Evolutionary conservation across 2,888 invertebrate species (phyloP).

Genomic region (Reticulitermes lucifugus): DNA sequence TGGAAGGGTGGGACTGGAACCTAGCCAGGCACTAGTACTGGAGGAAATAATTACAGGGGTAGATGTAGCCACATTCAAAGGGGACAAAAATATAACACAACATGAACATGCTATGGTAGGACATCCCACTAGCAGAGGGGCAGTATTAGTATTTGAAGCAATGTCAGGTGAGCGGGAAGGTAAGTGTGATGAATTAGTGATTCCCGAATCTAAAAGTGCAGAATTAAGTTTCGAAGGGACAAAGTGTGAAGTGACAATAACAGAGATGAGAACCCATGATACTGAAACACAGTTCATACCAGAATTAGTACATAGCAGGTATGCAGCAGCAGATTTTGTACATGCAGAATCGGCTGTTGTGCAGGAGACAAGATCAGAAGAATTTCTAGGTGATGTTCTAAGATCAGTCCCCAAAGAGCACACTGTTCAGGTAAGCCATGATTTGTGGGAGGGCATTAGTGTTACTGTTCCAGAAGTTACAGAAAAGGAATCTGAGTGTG

Average conservation of each 20-base stretch:
- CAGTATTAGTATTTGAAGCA: slow-evolving; percentile 49
- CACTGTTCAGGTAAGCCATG: slow-evolving; percentile 47
- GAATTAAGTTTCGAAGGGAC: slow-evolving; percentile 48
- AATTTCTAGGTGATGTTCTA: slow-evolving; percentile 51
- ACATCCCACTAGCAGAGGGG: slow-evolving; percentile 34
- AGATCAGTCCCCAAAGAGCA: slow-evolving; percentile 47
- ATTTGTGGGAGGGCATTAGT: slow-evolving; percentile 52
- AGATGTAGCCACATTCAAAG: slow-evolving; percentile 45
- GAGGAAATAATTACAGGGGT: slow-evolving; percentile 51
- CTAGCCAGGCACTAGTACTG: slow-evolving; percentile 50
- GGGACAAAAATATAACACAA: slow-evolving; percentile 33
- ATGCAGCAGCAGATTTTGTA: slow-evolving; percentile 45
- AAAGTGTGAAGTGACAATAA: slow-evolving; percentile 53
- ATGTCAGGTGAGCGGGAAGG: slow-evolving; percentile 52
- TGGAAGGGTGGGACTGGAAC: slow-evolving; percentile 51
- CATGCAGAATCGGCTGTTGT: slow-evolving; percentile 46
- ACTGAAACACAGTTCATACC: slow-evolving; percentile 45
- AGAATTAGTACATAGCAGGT: slow-evolving; percentile 24
- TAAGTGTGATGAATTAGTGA: slow-evolving; percentile 45
- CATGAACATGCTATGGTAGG: slow-evolving; percentile 49
- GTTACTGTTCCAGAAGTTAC: slow-evolving; percentile 57
- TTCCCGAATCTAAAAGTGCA: slow-evolving; percentile 50
- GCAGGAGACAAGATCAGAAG: slow-evolving; percentile 58
- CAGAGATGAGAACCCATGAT: slow-evolving; percentile 50
- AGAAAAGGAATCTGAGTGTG: slow-evolving; percentile 61